These are phyloP conservation scores for Coilia nasus DNA, from an alignment of 2,797 vertebrate species.

Conservation along the genomic window DNA sequence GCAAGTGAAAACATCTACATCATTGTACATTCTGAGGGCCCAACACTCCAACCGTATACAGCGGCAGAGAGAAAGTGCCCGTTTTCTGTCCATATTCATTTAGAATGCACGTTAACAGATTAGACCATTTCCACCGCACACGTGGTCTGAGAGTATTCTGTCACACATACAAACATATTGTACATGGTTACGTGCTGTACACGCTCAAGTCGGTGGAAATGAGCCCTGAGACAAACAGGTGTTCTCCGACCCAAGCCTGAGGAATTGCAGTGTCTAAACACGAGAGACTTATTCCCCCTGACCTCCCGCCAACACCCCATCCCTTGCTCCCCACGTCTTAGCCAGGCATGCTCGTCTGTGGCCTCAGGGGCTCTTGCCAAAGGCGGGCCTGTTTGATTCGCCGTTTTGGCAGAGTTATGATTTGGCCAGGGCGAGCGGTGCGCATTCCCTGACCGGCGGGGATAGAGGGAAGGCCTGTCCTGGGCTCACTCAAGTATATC, in stretches of 20 bases:
- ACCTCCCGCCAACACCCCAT: background rate
- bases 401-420: constrained; percentile 58
- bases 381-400: constrained; percentile 57
- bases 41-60: no score
- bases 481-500: constrained; percentile 58
- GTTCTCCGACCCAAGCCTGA: background rate
- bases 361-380: constrained; percentile 34
- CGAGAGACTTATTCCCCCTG: background rate
- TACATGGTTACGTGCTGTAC: no score
- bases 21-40: no score
- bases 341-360: constrained; percentile 31
- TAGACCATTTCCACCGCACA: no score
- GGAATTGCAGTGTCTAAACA: background rate
- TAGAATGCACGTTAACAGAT: no score
- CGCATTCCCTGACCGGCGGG: constrained; percentile 64
- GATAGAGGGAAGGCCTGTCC: constrained; percentile 58
- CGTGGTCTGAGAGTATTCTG: no score
- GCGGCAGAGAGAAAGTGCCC: no score
- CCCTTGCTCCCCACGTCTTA: constrained; percentile 30
- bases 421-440: constrained; percentile 59
- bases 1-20: no score
- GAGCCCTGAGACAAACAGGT: background rate
- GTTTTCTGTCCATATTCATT: no score
- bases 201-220: no score
- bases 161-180: no score